phyloP scores from a whole-genome alignment of 2,113 vertebrate genomes.

The Macrotus californicus region DNA sequence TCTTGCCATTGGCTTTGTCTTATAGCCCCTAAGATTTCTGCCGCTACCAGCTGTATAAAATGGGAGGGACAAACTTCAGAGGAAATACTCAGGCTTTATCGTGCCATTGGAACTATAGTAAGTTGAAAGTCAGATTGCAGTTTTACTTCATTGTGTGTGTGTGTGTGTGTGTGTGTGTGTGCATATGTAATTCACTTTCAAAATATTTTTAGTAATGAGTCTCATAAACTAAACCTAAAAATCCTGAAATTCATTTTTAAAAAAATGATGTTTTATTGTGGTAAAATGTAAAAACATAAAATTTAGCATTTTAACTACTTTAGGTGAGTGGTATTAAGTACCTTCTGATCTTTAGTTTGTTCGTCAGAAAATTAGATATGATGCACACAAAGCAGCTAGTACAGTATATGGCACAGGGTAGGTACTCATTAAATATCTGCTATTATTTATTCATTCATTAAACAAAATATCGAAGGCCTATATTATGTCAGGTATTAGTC shows the following conservation, averaged over 20 bases:
- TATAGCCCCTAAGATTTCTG: slow-evolving; percentile 90
- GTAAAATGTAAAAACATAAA: slow-evolving; percentile 1
- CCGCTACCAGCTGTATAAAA: slow-evolving; percentile 85
- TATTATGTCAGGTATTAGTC: background rate
- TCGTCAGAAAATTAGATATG: background rate
- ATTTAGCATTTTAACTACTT: background rate
- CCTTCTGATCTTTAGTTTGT: background rate
- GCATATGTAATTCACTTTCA: slow-evolving; percentile 16
- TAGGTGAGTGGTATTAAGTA: background rate
- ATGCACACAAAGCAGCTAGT: background rate
- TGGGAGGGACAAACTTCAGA: slow-evolving; percentile 94
- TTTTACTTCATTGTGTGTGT: background rate
- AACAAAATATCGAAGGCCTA: background rate
- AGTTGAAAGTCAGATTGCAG: slow-evolving; percentile 50
- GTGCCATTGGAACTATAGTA: slow-evolving; percentile 89
- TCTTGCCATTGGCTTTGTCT: slow-evolving; percentile 21
- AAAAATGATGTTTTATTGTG: background rate
- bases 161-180: background rate
- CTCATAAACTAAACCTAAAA: background rate
- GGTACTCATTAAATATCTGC: background rate
- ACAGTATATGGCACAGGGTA: background rate
- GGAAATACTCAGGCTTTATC: slow-evolving; percentile 84
- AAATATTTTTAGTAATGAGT: slow-evolving; percentile 23
- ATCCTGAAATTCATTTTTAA: background rate
- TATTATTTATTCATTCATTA: background rate